These are phyloP conservation scores for Aegithalos caudatus DNA, from an alignment of 2,113 vertebrate genomes.

Conservation along the genomic window DNA sequence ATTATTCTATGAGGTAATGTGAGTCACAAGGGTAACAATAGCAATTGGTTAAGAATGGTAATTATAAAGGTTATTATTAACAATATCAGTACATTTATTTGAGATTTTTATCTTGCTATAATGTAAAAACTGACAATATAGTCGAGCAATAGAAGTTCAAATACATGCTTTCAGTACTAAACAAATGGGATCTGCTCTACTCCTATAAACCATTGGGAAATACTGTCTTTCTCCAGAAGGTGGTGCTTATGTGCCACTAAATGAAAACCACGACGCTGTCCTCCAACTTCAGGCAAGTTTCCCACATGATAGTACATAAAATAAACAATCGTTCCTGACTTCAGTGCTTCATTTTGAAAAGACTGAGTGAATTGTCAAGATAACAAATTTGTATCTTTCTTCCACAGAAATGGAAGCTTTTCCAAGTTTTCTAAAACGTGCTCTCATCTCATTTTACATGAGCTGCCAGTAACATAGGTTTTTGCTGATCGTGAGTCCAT, in stretches of 20 bases:
- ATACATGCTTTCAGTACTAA: background rate
- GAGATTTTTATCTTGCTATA: background rate
- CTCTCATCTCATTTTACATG: background rate
- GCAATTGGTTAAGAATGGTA: background rate
- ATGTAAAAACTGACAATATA: background rate
- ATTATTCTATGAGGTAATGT: background rate
- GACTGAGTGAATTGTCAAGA: background rate
- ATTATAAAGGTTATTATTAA: background rate
- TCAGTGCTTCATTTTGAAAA: background rate
- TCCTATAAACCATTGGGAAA: background rate
- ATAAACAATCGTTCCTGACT: background rate
- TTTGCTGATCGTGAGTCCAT: background rate
- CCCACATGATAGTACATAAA: background rate
- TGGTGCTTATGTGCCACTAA: constrained; percentile 58
- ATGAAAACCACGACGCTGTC: background rate
- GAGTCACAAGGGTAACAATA: background rate
- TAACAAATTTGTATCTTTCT: background rate
- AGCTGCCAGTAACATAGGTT: background rate
- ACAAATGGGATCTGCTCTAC: background rate
- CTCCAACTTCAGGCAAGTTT: background rate
- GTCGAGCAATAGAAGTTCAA: background rate
- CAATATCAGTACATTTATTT: background rate
- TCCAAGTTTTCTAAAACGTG: background rate
- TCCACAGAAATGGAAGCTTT: background rate
- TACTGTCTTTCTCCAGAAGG: constrained; percentile 55